Evolutionary conservation across 2,888 invertebrate genomes (phyloP).

Genomic region (Ischnus inquisitorius): DNA sequence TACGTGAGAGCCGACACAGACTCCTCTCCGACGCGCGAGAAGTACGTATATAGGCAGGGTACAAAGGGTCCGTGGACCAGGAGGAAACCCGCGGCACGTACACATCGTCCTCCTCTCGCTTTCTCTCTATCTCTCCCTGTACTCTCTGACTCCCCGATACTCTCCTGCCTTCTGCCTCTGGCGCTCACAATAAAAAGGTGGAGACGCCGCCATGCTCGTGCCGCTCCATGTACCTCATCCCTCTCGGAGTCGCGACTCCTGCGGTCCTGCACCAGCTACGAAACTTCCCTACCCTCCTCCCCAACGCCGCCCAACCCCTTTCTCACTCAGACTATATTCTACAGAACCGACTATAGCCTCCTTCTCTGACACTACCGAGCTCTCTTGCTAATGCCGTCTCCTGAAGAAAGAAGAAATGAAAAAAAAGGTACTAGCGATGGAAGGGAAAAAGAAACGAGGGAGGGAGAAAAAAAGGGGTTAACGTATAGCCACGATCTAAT

Average conservation of each 20-base stretch:
- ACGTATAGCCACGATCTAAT: constrained; percentile 77
- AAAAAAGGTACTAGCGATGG: constrained; percentile 4
- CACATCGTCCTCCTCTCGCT: constrained; percentile 42
- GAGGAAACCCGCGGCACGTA: constrained; percentile 69
- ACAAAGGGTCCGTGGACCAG: constrained; percentile 47
- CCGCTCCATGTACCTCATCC: constrained; percentile 68
- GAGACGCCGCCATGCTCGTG: constrained; percentile 82
- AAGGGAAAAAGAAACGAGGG: not conserved
- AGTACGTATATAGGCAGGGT: constrained; percentile 44
- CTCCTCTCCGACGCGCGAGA: constrained; percentile 54
- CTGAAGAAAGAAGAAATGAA: constrained; percentile 62
- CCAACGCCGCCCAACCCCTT: constrained; percentile 46
- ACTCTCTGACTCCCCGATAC: constrained; percentile 59
- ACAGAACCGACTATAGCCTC: constrained; percentile 59
- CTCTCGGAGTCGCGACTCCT: constrained; percentile 46
- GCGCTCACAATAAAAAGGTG: constrained; percentile 85
- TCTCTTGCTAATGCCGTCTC: constrained; percentile 42
- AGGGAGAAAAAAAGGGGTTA: constrained; percentile 27
- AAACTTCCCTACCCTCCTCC: constrained; percentile 41
- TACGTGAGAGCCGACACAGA: constrained; percentile 20
- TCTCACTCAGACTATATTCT: constrained; percentile 29
- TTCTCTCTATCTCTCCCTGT: constrained; percentile 49
- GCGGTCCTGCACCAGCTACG: constrained; percentile 55
- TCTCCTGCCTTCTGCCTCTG: constrained; percentile 80
- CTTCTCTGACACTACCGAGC: constrained; percentile 14